Evolutionary conservation across 2,888 invertebrate genomes (phyloP), one percentile per base, ranked within the genome.

Genomic region (Hetaerina titia): DNA sequence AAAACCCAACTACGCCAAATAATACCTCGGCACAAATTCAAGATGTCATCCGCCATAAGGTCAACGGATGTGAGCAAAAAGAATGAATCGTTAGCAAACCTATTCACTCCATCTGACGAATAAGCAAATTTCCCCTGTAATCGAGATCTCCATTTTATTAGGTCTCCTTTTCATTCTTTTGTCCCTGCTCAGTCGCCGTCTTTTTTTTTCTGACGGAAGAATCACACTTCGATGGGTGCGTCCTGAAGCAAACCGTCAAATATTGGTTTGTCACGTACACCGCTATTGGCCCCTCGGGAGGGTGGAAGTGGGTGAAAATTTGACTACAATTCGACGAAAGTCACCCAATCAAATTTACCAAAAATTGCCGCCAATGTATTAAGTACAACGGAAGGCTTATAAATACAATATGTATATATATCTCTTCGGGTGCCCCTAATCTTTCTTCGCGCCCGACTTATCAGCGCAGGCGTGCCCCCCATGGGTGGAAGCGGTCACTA

Each of bases 361-460:
- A n/a, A 81, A 81, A 81, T 31, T 81, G 81, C 81, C 81, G 81
- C 25, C 81, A 45, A 81, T 81, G 81, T 25, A 81, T 81, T 31
- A 31, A 15, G 25, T 13, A 81, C 81, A 11, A n/a, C n/a, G 81
- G 45, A 45, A 4, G 81, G 81, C 31, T 60, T 81, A 45, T 45
- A 45, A 45, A 45, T 45, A 45, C 45, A 45, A 45, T 45, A 45
- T n/a, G n/a, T n/a, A 81, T 81, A 81, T 25, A 81, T 6, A 31
- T 22, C 7, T 31, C 81, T 31, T 25, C 9, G 81, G 13, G 31
- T 31, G 13, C 22, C 81, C 81, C 25, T 81, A 81, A 81, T 81
- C 81, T 81, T 81, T 81, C 81, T 81, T 25, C 45, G 45, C 4
- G 2, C 4, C 25, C 8, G 2, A n/a, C 81, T 6, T n/a, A 69